Percentiles rank a stretch among this genome's conserved stretches.
Evolutionary conservation across 2,888 invertebrate genomes (phyloP).

Genomic region (Diarsia brunnea): DNA sequence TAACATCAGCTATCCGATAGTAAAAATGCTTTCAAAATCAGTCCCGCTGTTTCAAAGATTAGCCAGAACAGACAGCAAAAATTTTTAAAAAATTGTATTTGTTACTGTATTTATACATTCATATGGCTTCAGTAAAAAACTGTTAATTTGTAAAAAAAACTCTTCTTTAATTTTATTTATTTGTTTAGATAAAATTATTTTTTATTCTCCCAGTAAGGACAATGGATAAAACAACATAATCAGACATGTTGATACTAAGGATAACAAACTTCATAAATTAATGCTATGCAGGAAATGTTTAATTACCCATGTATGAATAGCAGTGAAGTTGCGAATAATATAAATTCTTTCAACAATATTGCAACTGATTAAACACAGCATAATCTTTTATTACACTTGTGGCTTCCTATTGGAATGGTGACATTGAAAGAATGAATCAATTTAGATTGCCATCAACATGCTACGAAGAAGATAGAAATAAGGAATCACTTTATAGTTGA

Average conservation of each 20-base stretch:
- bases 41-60: too few species aligned
- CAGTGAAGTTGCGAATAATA: background rate
- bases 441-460: background rate
- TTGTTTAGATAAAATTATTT: background rate
- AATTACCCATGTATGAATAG: conserved; percentile 1
- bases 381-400: conserved; percentile 10
- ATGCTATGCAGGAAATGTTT: conserved; percentile 12
- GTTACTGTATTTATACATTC: too few species aligned
- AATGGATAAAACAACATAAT: conserved; percentile 8
- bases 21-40: too few species aligned
- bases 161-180: too few species aligned
- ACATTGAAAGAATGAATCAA: conserved; percentile 1
- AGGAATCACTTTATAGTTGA: background rate
- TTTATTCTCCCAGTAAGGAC: background rate
- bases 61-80: too few species aligned
- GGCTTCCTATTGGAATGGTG: background rate
- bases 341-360: background rate
- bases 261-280: background rate
- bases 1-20: too few species aligned
- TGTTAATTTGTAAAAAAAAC: too few species aligned
- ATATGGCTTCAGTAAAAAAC: too few species aligned
- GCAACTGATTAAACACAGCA: conserved; percentile 1
- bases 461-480: background rate
- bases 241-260: background rate
- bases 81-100: too few species aligned